A percentile compares a stretch with the other conserved stretches of the same genome.
Conservation (phyloP, 2,888 invertebrate genomes). For the Cerceris ruficornis region DNA sequence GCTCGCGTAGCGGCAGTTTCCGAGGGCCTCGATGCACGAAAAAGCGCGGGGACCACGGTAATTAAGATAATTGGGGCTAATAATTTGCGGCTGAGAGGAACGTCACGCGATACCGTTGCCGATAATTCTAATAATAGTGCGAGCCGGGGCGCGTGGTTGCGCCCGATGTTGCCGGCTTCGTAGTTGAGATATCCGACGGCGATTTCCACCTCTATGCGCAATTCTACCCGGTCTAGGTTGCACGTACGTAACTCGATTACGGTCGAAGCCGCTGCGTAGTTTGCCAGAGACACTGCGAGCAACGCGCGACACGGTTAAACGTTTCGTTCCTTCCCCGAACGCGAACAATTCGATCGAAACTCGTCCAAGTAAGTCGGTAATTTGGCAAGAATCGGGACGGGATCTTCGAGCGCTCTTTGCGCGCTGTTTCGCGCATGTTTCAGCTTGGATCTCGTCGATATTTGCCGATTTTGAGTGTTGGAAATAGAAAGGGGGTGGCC, state of each 20-base stretch:
- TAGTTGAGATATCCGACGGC: not conserved
- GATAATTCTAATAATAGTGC: constrained; percentile 59
- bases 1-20: constrained; percentile 26
- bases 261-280: not conserved
- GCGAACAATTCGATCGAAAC: too few relatives aligned
- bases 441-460: too few relatives aligned
- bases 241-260: not conserved
- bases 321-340: too few relatives aligned
- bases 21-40: constrained; percentile 48
- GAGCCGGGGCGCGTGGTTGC: not conserved
- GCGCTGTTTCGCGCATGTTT: too few relatives aligned
- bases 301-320: too few relatives aligned
- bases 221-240: not conserved
- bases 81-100: constrained; percentile 67
- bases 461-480: too few relatives aligned
- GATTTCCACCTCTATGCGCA: not conserved
- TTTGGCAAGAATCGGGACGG: too few relatives aligned
- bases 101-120: constrained; percentile 70
- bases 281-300: too few relatives aligned
- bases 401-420: too few relatives aligned
- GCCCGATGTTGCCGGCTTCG: not conserved
- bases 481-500: too few relatives aligned
- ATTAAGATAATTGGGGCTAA: constrained; percentile 76
- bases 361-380: too few relatives aligned
- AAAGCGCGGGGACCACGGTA: constrained; percentile 62